phyloP scores from a whole-genome alignment of 2,888 invertebrate genomes.

The Syrista parreyssii region DNA sequence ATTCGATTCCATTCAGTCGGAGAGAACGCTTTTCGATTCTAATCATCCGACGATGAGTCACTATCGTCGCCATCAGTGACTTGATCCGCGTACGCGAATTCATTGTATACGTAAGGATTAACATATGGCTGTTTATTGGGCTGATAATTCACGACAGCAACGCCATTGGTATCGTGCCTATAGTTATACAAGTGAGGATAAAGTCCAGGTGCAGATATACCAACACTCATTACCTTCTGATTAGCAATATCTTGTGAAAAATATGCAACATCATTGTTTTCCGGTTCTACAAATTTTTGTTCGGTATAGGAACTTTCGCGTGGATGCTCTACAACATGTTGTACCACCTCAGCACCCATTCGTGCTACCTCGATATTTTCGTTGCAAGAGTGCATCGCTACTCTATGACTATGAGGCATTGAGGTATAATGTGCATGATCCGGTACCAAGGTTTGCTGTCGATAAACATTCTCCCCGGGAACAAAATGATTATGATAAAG shows the following conservation, averaged over 20 bases:
- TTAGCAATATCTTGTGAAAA: conserved; percentile 30
- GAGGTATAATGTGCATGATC: conserved; percentile 45
- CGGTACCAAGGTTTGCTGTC: conserved; percentile 51
- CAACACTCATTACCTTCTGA: conserved; percentile 51
- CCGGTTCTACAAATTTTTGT: not conserved
- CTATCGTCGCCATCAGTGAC: conserved; percentile 39
- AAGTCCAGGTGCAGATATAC: conserved; percentile 46
- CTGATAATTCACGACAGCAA: conserved; percentile 59
- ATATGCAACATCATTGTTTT: conserved; percentile 23
- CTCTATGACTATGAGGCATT: conserved; percentile 8
- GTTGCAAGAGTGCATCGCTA: conserved; percentile 6
- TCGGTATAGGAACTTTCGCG: not conserved
- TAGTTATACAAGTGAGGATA: conserved; percentile 59
- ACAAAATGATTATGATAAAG: conserved; percentile 52
- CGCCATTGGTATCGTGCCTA: conserved; percentile 48
- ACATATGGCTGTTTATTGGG: conserved; percentile 51
- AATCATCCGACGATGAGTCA: conserved; percentile 55
- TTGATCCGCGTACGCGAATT: conserved; percentile 42
- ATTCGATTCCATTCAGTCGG: conserved; percentile 6
- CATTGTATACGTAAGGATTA: conserved; percentile 54
- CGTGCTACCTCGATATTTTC: conserved; percentile 17
- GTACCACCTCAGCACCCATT: conserved; percentile 16
- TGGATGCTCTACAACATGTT: conserved; percentile 3
- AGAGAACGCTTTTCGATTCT: conserved; percentile 23
- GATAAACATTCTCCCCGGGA: conserved; percentile 47